Conservation (phyloP, 1,140 invertebrate species). For the Diorhabda sublineata region DNA sequence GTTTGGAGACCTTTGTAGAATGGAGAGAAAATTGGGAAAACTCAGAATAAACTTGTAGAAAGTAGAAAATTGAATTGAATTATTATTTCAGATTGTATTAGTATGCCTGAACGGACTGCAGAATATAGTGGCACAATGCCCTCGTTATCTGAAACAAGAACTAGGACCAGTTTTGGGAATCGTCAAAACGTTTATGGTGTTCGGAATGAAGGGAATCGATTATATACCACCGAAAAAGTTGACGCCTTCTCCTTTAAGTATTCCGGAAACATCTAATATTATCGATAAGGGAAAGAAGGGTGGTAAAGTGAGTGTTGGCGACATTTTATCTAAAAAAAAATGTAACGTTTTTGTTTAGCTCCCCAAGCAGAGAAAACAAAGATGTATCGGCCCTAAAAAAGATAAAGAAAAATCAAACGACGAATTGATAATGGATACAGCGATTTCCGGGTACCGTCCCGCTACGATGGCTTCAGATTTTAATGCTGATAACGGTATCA, state of each 20-base stretch:
- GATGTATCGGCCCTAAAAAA: conserved; percentile 31
- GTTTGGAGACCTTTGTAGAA: no score
- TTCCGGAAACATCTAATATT: conserved; percentile 48
- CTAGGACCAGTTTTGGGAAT: conserved; percentile 54
- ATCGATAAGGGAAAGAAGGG: conserved; percentile 45
- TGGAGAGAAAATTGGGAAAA: no score
- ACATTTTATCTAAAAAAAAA: neutral
- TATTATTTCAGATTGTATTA: conserved; percentile 31
- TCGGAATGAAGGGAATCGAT: conserved; percentile 46
- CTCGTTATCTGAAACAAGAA: conserved; percentile 30
- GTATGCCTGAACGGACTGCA: conserved; percentile 37
- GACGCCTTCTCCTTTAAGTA: conserved; percentile 51
- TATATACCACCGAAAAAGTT: conserved; percentile 46
- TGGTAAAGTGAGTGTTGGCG: conserved; percentile 41
- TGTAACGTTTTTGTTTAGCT: conserved; percentile 27
- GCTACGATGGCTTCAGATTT: conserved; percentile 30
- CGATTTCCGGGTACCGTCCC: conserved; percentile 15
- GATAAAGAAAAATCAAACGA: conserved; percentile 34
- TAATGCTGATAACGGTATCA: conserved; percentile 20
- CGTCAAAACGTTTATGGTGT: conserved; percentile 51
- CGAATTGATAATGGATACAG: conserved; percentile 28
- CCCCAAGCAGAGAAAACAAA: conserved; percentile 42
- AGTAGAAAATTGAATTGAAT: neutral
- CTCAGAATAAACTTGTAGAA: neutral
- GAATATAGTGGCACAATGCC: conserved; percentile 34